phyloP scores from a whole-genome alignment of 2,797 vertebrate genomes.

The Anabacerthia variegaticeps region DNA sequence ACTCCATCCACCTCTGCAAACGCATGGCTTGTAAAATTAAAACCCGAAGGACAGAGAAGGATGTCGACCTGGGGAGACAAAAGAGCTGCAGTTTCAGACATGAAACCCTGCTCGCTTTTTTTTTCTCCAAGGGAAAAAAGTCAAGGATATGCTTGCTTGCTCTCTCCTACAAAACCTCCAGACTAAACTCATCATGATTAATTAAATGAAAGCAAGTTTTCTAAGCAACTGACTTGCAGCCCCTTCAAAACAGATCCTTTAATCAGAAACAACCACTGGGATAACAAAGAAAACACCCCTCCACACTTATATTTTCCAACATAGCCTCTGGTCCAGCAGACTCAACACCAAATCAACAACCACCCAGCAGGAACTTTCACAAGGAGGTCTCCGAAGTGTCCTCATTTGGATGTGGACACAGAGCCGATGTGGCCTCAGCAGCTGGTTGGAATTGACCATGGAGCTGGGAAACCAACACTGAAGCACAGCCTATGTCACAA shows the following conservation, averaged over 20 bases:
- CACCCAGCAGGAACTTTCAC: background rate
- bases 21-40: constrained; percentile 50
- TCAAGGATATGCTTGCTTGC: constrained; percentile 44
- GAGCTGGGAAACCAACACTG: rapidly evolving
- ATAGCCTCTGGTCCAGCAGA: constrained; percentile 14
- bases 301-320: background rate
- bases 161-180: constrained; percentile 56
- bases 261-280: constrained; percentile 34
- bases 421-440: background rate
- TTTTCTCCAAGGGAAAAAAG: constrained; percentile 6
- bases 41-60: constrained; percentile 54
- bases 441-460: background rate
- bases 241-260: constrained; percentile 45
- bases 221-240: constrained; percentile 44
- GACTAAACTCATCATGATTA: constrained; percentile 65
- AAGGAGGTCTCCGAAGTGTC: background rate
- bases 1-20: constrained; percentile 49
- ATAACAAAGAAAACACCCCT: constrained; percentile 32
- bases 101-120: background rate
- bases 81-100: constrained; percentile 64
- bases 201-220: constrained; percentile 61
- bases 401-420: background rate
- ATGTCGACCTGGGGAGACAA: constrained; percentile 58
- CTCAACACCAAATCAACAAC: background rate
- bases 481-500: background rate